Evolutionary conservation across 2,797 vertebrate genomes (phyloP).

Genomic region (Eidolon dupreanum): DNA sequence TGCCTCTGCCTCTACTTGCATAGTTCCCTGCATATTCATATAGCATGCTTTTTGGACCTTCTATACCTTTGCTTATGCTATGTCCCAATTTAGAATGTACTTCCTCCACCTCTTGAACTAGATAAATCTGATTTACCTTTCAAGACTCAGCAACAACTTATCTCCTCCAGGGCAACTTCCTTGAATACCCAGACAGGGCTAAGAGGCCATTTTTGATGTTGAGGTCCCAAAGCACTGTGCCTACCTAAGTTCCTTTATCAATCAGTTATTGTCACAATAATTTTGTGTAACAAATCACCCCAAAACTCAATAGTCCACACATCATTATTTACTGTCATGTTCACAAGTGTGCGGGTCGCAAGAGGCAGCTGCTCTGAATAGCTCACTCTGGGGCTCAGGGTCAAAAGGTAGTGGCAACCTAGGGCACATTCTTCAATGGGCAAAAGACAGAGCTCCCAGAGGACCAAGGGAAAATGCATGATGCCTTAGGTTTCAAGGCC

Average conservation of each 20-base stretch:
- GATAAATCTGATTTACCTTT: background rate
- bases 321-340: background rate
- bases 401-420: background rate
- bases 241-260: background rate
- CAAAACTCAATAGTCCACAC: background rate
- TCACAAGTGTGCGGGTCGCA: background rate
- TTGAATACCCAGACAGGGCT: background rate
- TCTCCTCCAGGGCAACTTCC: background rate
- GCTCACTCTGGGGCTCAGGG: background rate
- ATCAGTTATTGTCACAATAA: background rate
- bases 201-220: background rate
- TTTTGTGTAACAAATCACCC: background rate
- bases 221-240: background rate
- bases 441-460: background rate
- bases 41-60: background rate
- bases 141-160: background rate
- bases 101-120: background rate
- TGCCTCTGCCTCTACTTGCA: background rate
- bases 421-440: background rate
- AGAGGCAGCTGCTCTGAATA: background rate
- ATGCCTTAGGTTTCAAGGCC: background rate
- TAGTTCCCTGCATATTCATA: background rate
- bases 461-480: background rate
- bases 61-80: background rate
- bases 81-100: background rate